phyloP scores from a whole-genome alignment of 2,797 vertebrate species.

The Threskiornis aethiopicus region DNA sequence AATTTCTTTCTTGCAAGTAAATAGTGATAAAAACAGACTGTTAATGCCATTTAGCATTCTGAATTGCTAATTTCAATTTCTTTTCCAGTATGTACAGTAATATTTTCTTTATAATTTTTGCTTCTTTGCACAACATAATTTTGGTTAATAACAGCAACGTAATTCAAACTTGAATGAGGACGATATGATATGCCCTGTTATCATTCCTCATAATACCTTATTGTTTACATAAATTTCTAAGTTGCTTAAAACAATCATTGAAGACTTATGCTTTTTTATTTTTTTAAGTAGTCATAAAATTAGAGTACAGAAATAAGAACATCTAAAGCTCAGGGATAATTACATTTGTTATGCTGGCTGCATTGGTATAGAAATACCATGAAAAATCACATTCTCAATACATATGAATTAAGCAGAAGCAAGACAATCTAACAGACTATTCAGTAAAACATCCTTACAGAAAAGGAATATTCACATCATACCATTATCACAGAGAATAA shows the following conservation, averaged over 20 bases:
- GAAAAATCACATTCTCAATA: neutral
- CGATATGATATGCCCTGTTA: neutral
- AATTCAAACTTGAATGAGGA: neutral
- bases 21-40: neutral
- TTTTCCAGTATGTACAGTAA: neutral
- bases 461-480: neutral
- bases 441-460: neutral
- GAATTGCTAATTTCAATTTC: neutral
- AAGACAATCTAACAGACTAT: neutral
- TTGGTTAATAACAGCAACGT: neutral
- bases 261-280: neutral
- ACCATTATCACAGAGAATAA: neutral
- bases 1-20: neutral
- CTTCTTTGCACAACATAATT: neutral
- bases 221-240: neutral
- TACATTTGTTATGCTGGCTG: neutral
- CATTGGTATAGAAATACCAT: neutral
- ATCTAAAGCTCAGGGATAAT: neutral
- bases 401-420: neutral
- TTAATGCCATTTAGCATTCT: neutral
- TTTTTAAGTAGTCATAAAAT: neutral
- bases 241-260: neutral
- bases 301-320: neutral
- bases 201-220: neutral
- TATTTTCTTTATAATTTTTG: neutral